Base-by-base conservation (phyloP, 1,140 invertebrate genomes). In the Laodelphax striatellus region DNA sequence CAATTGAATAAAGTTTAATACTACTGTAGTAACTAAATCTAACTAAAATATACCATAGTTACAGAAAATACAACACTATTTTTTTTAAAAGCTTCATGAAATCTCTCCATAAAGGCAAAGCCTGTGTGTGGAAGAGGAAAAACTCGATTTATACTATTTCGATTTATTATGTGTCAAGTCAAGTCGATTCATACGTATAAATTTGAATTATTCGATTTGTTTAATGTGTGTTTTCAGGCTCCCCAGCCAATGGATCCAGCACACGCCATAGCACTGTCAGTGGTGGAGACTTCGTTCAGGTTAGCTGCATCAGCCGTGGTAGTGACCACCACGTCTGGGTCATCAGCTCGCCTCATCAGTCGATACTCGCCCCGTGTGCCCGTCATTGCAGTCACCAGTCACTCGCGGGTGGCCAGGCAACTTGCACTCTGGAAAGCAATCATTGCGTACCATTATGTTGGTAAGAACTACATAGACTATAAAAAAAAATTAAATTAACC, bases 331-430 rank as follows among this genome's bases (percentile, higher is more conserved):
- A 98, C 96, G 0, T 90, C 90, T 53, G 97, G 97, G 62, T 82
- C 86, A 55, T 94, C 93, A 0, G 93, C 94, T 2, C 85, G 92
- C 76, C 76, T 95, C 62, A 82, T 98, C 62, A 87, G 94, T 63
- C 95, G 96, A 70, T 99, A 97, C 76, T 80, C 90, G 63, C 96
- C 97, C 55, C 80, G 91, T 53, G 97, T 95, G 72, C 97, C 96
- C 24, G 94, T 99, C 65, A 89, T 99, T 67, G 90, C 95, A 13
- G 90, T 99, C 28, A 98, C 96, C 0, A 78, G 97, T 19, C 85
- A 85, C 67, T 78, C 82, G 17, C 88, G 90, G 73, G 90, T 91
- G 2, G 94, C 95, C 31, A 79, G 97, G 56, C 95, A 98, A 75
- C 83, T 87, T 42, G 94, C 99, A 77, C 76, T 99, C 5, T 96